Evolutionary conservation across 2,797 vertebrate genomes (phyloP).

Genomic region (Pachyuromys duprasi): DNA sequence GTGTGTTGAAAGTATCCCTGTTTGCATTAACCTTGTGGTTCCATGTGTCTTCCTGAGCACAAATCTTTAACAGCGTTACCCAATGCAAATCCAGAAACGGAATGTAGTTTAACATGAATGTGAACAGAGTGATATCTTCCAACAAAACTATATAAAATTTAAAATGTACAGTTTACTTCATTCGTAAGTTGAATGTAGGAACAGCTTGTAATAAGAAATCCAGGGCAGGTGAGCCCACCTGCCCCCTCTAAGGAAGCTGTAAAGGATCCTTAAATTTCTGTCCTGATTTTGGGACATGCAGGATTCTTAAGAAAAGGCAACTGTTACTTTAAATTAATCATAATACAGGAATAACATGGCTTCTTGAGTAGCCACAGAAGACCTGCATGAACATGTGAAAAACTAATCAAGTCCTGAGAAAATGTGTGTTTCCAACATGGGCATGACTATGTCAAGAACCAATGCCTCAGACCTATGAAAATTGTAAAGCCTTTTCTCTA

Average conservation of each 20-base stretch:
- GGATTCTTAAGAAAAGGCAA: background rate
- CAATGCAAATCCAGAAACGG: conserved; percentile 5
- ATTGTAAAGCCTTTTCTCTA: background rate
- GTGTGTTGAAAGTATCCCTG: conserved; percentile 10
- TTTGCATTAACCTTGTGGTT: conserved; percentile 2
- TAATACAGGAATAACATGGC: background rate
- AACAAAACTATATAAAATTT: background rate
- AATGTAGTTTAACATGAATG: background rate
- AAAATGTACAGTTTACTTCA: background rate
- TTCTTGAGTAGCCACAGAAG: background rate
- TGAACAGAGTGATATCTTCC: conserved; percentile 5
- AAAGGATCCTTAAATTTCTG: background rate
- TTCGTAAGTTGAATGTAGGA: background rate
- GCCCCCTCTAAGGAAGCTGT: background rate
- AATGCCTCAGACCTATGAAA: background rate
- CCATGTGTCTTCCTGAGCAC: background rate
- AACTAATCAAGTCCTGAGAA: background rate
- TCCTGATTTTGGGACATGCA: background rate
- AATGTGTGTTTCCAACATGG: background rate
- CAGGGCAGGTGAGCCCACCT: background rate
- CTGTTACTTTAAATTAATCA: conserved; percentile 31
- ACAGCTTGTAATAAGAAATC: conserved; percentile 15
- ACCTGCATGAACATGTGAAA: background rate
- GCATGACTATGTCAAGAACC: background rate
- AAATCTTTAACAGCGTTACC: background rate